These are phyloP conservation scores for Gastracanthus pulcherrimus DNA, from an alignment of 2,888 invertebrate genomes.

Conservation along the genomic window DNA sequence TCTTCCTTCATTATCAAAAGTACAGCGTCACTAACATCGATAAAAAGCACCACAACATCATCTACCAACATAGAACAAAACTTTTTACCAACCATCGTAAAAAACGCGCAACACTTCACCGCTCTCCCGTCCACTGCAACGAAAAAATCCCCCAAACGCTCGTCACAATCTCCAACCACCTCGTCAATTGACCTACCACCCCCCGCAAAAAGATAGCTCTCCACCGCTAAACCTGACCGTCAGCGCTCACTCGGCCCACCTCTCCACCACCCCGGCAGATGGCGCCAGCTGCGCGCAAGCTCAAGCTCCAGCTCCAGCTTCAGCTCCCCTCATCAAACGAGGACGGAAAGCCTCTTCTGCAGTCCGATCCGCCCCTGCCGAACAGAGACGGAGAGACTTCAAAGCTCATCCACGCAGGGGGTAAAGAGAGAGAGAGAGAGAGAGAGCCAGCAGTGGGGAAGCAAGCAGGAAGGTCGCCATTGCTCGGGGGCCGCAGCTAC, in stretches of 20 bases:
- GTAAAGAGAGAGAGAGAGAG: neutral
- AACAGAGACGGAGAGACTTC: neutral
- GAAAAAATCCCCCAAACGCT: neutral
- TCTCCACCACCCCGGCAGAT: too few species aligned
- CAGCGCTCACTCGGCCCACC: neutral
- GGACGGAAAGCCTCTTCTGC: neutral
- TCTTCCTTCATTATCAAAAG: too few species aligned
- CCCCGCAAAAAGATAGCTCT: neutral
- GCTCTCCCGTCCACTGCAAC: neutral
- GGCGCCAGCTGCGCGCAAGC: slow-evolving; percentile 11
- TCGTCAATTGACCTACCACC: neutral
- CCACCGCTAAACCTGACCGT: neutral
- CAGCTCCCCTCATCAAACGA: neutral
- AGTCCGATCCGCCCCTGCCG: neutral
- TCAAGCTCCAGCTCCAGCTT: neutral
- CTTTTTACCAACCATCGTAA: too few species aligned
- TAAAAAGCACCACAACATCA: too few species aligned
- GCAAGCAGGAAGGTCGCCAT: slow-evolving; percentile 45
- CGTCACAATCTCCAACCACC: neutral
- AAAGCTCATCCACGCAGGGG: neutral
- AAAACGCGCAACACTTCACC: neutral
- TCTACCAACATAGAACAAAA: too few species aligned
- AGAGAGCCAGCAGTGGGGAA: neutral
- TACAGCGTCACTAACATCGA: too few species aligned
- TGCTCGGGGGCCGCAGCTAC: slow-evolving; percentile 23